Evolutionary conservation across 2,113 vertebrate genomes (phyloP).

Genomic region (Sylvia atricapilla): DNA sequence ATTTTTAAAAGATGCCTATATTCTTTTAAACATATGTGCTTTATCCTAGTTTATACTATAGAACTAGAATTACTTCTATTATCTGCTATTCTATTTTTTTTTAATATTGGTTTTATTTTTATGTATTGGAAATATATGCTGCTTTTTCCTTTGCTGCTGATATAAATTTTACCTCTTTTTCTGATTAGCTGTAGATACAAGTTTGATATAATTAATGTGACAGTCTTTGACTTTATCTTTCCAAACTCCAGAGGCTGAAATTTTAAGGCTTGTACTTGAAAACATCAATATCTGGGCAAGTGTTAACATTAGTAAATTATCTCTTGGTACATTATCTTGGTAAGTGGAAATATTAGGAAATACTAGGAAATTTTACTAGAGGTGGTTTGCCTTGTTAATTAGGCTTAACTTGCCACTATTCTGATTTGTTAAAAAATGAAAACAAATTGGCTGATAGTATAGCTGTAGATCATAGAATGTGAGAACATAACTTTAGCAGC

Average conservation of each 20-base stretch:
- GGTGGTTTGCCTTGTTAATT: background rate
- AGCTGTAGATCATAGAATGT: background rate
- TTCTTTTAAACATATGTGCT: rapidly evolving
- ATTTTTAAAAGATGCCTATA: background rate
- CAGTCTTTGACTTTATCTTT: background rate
- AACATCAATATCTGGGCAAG: background rate
- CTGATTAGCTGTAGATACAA: background rate
- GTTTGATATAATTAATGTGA: background rate
- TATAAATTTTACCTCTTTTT: background rate
- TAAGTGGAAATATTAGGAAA: background rate
- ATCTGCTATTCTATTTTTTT: background rate
- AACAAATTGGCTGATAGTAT: background rate
- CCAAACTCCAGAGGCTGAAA: background rate
- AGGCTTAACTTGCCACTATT: background rate
- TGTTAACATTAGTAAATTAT: background rate
- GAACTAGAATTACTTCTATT: background rate
- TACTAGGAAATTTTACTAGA: background rate
- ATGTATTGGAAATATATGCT: background rate
- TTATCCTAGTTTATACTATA: background rate
- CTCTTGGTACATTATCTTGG: background rate
- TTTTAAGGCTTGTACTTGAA: background rate
- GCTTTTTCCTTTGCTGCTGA: background rate
- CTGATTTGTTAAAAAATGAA: background rate
- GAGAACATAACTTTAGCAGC: background rate
- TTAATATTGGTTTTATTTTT: background rate